These are phyloP conservation scores for Geodia barretti DNA, from an alignment of 37 sponge, comb jelly and placozoan species.

Conservation along the genomic window DNA sequence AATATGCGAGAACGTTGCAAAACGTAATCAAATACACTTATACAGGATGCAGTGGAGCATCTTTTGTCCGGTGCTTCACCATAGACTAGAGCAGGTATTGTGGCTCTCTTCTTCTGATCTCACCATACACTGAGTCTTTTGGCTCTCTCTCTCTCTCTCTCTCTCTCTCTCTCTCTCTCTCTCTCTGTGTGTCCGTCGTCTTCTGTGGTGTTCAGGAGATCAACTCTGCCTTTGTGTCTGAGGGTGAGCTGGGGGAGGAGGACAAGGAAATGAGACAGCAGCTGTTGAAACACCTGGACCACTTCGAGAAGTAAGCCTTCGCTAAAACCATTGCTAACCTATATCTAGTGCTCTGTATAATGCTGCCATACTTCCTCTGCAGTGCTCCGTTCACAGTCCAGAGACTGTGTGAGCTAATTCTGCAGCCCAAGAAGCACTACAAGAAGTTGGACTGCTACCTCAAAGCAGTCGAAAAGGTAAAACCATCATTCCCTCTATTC, in stretches of 20 bases:
- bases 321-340: not conserved
- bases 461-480: slow-evolving; percentile 91
- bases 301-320: slow-evolving; percentile 46
- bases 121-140: not conserved
- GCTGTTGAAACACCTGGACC: slow-evolving; percentile 38
- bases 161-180: not conserved
- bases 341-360: not conserved
- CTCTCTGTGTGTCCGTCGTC: not conserved
- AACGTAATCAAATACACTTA: too few species aligned
- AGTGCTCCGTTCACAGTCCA: slow-evolving; percentile 98
- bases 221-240: not conserved
- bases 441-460: slow-evolving; percentile 73
- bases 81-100: slow-evolving; percentile 48
- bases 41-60: slow-evolving; percentile 65
- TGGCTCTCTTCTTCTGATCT: not conserved
- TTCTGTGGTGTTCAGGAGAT: slow-evolving; percentile 33
- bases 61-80: slow-evolving; percentile 49
- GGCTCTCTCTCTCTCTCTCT: not conserved
- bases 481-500: not conserved
- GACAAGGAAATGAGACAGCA: slow-evolving; percentile 31
- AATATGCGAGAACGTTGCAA: too few species aligned
- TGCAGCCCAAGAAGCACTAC: slow-evolving; percentile 88
- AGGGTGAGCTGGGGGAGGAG: not conserved
- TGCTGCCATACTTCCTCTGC: not conserved
- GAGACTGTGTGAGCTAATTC: slow-evolving; percentile 89